Conservation (phyloP, 2,888 invertebrate species). For the Dryadula phaetusa region DNA sequence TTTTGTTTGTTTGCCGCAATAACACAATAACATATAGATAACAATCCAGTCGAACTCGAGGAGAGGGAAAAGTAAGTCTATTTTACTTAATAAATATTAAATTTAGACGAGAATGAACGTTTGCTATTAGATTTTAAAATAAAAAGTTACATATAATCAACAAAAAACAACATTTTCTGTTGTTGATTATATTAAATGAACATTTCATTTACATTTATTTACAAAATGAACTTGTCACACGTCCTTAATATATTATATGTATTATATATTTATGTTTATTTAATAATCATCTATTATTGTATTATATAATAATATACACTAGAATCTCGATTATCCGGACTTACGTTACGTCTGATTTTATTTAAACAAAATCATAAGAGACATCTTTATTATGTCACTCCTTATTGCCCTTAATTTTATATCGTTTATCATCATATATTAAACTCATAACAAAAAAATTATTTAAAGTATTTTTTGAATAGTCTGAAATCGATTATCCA, state of each 20-base stretch:
- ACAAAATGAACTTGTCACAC: constrained; percentile 14
- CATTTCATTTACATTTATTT: constrained; percentile 16
- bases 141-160: constrained; percentile 13
- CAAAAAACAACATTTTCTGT: constrained; percentile 14
- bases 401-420: too few species aligned
- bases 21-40: constrained; percentile 84
- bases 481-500: too few species aligned
- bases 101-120: constrained; percentile 40
- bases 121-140: constrained; percentile 19
- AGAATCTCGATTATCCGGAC: too few species aligned
- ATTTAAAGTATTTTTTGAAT: too few species aligned
- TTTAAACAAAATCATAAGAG: too few species aligned
- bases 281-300: not conserved
- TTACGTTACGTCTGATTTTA: too few species aligned
- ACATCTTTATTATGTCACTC: too few species aligned
- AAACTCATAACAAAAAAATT: too few species aligned
- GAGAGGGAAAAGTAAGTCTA: constrained; percentile 92
- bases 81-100: constrained; percentile 30
- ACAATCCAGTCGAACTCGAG: constrained; percentile 91
- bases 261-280: constrained; percentile 4
- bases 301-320: too few species aligned
- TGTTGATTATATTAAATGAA: constrained; percentile 26
- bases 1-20: constrained; percentile 75
- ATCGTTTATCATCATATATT: too few species aligned
- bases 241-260: constrained; percentile 1